These are phyloP conservation scores for Microchirus variegatus DNA, from an alignment of 2,797 vertebrate species.

Conservation along the genomic window DNA sequence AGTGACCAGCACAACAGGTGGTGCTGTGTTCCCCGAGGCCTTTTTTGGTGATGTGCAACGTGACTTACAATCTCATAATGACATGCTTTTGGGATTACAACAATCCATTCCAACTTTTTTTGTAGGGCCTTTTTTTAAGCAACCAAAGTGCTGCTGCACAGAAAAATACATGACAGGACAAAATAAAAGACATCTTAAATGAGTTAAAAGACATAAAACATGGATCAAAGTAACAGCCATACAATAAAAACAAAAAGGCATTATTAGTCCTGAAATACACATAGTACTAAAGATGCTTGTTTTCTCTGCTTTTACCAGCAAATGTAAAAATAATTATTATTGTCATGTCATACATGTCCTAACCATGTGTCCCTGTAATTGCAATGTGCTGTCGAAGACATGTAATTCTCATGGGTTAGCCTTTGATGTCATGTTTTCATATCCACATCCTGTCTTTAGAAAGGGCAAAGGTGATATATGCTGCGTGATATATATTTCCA, in stretches of 20 bases:
- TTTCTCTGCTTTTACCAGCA: background rate
- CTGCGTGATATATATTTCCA: slow-evolving; percentile 27
- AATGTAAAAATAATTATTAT: background rate
- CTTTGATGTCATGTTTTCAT: slow-evolving; percentile 38
- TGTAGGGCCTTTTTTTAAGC: too few species aligned
- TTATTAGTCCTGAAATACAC: slow-evolving; percentile 45
- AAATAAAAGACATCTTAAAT: too few species aligned
- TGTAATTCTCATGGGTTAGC: too few species aligned
- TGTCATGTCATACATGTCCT: too few species aligned
- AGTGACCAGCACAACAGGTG: slow-evolving; percentile 55
- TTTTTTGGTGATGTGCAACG: slow-evolving; percentile 12
- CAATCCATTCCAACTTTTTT: too few species aligned
- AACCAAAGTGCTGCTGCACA: too few species aligned
- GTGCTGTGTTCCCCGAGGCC: slow-evolving; percentile 37
- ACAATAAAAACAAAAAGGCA: background rate
- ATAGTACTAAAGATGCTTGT: slow-evolving; percentile 15
- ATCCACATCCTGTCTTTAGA: slow-evolving; percentile 45
- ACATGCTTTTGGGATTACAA: slow-evolving; percentile 43
- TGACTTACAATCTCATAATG: slow-evolving; percentile 45
- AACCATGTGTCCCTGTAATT: too few species aligned
- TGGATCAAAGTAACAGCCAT: too few species aligned
- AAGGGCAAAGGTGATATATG: slow-evolving; percentile 36
- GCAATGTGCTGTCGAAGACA: too few species aligned
- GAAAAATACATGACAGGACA: too few species aligned
- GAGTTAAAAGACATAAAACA: too few species aligned